These are phyloP conservation scores for Philantomba maxwellii DNA, from an alignment of 2,113 vertebrate species.

Conservation along the genomic window DNA sequence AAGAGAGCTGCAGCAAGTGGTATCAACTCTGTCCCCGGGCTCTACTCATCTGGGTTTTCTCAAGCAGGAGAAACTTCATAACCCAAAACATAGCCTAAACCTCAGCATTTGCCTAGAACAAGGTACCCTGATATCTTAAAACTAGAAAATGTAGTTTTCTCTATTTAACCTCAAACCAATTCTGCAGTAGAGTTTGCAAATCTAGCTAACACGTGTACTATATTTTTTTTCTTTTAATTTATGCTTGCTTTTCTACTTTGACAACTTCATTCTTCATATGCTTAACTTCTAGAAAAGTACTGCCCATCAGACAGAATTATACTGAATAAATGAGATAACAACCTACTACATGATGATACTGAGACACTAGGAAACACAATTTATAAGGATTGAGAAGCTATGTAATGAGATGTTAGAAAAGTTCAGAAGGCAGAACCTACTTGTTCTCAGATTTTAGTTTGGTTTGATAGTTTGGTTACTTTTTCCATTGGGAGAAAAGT, in stretches of 20 bases:
- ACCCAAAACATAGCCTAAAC: neutral
- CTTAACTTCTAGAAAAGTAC: neutral
- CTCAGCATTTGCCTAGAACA: neutral
- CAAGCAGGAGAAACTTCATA: neutral
- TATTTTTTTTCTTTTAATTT: neutral
- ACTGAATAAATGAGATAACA: neutral
- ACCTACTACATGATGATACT: neutral
- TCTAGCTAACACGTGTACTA: neutral
- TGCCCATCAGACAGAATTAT: neutral
- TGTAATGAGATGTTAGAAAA: neutral
- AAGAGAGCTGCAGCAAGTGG: neutral
- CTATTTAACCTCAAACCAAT: neutral
- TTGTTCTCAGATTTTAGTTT: neutral
- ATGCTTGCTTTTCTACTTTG: neutral
- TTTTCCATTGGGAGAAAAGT: neutral
- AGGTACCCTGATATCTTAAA: fast-evolving
- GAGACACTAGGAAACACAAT: neutral
- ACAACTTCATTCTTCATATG: neutral
- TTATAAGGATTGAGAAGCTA: neutral
- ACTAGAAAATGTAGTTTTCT: neutral
- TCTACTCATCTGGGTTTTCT: neutral
- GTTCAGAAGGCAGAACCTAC: neutral
- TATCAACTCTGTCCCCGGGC: neutral
- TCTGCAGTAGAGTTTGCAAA: neutral
- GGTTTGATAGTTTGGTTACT: neutral